Evolutionary conservation across 2,888 invertebrate species (phyloP).

Genomic region (Trachelus iudaicus): DNA sequence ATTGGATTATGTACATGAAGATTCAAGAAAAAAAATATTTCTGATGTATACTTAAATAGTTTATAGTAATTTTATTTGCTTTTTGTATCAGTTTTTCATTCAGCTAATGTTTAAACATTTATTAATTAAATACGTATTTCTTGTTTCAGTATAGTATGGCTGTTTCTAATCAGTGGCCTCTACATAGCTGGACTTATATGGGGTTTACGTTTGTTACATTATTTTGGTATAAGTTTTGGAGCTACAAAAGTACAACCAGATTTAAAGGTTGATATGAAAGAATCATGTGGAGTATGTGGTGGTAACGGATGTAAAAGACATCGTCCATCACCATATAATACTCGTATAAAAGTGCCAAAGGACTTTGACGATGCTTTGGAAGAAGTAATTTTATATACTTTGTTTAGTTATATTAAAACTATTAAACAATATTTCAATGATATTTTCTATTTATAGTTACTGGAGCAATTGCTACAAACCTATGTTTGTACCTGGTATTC

Average conservation of each 20-base stretch:
- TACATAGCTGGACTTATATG: conserved; percentile 48
- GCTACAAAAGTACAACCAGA: conserved; percentile 23
- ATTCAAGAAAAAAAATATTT: no score
- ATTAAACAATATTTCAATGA: not conserved
- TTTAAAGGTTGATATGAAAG: conserved; percentile 10
- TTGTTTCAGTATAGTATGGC: conserved; percentile 47
- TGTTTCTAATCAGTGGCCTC: conserved; percentile 35
- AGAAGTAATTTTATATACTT: conserved; percentile 69
- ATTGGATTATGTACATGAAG: no score
- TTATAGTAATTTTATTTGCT: conserved; percentile 20
- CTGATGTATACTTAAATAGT: conserved; percentile 4
- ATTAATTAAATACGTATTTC: conserved; percentile 4
- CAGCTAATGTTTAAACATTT: not conserved
- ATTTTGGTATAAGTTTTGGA: conserved; percentile 37
- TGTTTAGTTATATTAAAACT: not conserved
- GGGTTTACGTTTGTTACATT: conserved; percentile 43
- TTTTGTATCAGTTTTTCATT: conserved; percentile 15
- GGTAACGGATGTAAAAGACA: conserved; percentile 55
- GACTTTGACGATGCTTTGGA: conserved; percentile 81
- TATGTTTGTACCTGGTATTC: conserved; percentile 62
- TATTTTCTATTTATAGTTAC: conserved; percentile 38
- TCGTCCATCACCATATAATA: conserved; percentile 43
- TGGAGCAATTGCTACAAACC: conserved; percentile 54
- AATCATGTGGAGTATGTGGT: conserved; percentile 53
- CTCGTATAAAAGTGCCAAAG: conserved; percentile 69